Evolutionary conservation across 1,140 invertebrate species (phyloP).

Genomic region (Melitaea cinxia): DNA sequence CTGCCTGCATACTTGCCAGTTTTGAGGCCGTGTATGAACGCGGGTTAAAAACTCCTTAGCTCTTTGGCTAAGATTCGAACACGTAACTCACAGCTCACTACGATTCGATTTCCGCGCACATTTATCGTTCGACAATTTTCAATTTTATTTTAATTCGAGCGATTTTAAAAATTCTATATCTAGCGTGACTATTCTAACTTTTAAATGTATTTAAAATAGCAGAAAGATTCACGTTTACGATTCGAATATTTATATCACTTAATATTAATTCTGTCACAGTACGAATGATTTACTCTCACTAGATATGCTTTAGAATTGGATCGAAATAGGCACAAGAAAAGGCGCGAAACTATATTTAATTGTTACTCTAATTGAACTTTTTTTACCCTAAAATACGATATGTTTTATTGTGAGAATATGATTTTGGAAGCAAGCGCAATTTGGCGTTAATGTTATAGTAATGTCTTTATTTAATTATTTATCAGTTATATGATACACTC

Average conservation of each 20-base stretch:
- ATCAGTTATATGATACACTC: constrained; percentile 43
- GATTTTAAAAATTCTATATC: constrained; percentile 42
- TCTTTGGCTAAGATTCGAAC: constrained; percentile 24
- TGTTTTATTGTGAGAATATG: constrained; percentile 68
- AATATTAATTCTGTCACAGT: constrained; percentile 66
- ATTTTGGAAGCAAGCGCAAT: constrained; percentile 78
- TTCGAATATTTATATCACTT: constrained; percentile 44
- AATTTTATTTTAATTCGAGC: constrained; percentile 36
- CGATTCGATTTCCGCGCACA: constrained; percentile 7
- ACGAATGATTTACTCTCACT: constrained; percentile 53
- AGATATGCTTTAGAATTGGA: constrained; percentile 69
- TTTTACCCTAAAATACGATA: constrained; percentile 70
- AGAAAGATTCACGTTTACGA: constrained; percentile 40
- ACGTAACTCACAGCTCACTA: constrained; percentile 27
- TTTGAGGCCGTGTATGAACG: constrained; percentile 65
- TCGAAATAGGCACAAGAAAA: constrained; percentile 77
- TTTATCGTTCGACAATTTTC: neutral
- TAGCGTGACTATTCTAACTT: constrained; percentile 58
- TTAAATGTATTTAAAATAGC: constrained; percentile 35
- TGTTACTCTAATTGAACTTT: constrained; percentile 65
- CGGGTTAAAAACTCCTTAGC: constrained; percentile 36
- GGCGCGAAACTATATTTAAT: constrained; percentile 67
- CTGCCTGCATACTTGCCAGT: constrained; percentile 92
- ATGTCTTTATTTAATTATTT: constrained; percentile 39
- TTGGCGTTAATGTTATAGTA: constrained; percentile 62